These are phyloP conservation scores for Amyelois transitella DNA, from an alignment of 1,140 invertebrate species.

Conservation along the genomic window DNA sequence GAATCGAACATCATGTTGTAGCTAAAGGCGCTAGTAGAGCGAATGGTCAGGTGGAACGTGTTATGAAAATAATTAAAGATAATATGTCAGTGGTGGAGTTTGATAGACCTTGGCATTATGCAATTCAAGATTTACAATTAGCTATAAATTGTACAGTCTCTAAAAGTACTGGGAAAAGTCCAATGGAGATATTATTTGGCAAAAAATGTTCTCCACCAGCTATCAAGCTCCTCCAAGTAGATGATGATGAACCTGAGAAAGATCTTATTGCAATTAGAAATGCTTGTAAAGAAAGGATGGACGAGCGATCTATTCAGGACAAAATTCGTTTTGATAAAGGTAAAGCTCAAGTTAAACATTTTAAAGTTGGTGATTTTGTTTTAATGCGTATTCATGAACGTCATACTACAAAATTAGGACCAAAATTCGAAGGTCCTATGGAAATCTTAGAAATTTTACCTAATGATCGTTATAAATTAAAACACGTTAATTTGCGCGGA, in stretches of 20 bases:
- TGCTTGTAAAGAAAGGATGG: too few species aligned
- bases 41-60: conserved; percentile 30
- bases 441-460: too few species aligned
- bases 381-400: too few species aligned
- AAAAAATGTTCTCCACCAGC: conserved; percentile 20
- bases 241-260: conserved; percentile 20
- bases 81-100: conserved; percentile 14
- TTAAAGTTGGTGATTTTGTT: too few species aligned
- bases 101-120: conserved; percentile 11
- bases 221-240: conserved; percentile 21
- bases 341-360: too few species aligned
- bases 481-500: too few species aligned
- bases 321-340: too few species aligned
- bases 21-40: conserved; percentile 22
- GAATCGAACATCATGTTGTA: conserved; percentile 13
- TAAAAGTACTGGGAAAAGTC: conserved; percentile 23
- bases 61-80: conserved; percentile 30
- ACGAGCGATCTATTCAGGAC: too few species aligned
- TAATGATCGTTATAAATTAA: too few species aligned
- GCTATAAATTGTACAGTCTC: conserved; percentile 15
- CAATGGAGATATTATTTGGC: conserved; percentile 28
- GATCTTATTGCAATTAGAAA: too few species aligned
- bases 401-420: too few species aligned
- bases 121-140: conserved; percentile 14
- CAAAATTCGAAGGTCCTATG: too few species aligned